Evolutionary conservation across 2,113 vertebrate genomes (phyloP).

Genomic region (Lontra canadensis): DNA sequence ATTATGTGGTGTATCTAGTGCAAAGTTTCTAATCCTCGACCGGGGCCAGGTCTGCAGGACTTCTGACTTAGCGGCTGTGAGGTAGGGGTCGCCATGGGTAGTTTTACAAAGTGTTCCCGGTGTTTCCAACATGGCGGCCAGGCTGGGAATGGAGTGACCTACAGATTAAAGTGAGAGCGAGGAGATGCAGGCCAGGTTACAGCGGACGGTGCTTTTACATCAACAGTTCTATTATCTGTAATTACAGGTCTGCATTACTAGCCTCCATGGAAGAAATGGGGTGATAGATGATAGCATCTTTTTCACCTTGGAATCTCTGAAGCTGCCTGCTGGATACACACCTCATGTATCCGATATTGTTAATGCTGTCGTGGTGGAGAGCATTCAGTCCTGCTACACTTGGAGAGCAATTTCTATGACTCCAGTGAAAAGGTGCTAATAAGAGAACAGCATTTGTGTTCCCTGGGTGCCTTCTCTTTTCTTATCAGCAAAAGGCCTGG

Average conservation of each 20-base stretch:
- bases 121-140: background rate
- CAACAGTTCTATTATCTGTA: background rate
- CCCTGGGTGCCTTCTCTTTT: background rate
- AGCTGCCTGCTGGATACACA: slow-evolving; percentile 86
- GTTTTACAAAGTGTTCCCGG: background rate
- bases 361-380: slow-evolving; percentile 89
- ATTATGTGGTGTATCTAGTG: background rate
- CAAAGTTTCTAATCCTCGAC: background rate
- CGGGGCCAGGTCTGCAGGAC: background rate
- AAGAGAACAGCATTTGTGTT: background rate
- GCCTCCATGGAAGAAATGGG: slow-evolving; percentile 85
- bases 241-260: slow-evolving; percentile 87
- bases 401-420: slow-evolving; percentile 94
- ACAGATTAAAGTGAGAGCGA: background rate
- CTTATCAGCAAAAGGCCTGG: background rate
- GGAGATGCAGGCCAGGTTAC: too few species aligned
- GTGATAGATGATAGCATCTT: slow-evolving; percentile 89
- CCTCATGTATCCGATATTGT: slow-evolving; percentile 86
- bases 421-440: slow-evolving; percentile 83
- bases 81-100: background rate
- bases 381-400: slow-evolving; percentile 87
- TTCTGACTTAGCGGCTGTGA: background rate
- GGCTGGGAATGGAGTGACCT: background rate
- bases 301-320: slow-evolving; percentile 92
- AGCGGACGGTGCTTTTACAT: background rate